A percentile compares a stretch with the other conserved stretches of the same genome.
Conservation (phyloP, 2,888 invertebrate genomes). For the Heliconius ismenius region DNA sequence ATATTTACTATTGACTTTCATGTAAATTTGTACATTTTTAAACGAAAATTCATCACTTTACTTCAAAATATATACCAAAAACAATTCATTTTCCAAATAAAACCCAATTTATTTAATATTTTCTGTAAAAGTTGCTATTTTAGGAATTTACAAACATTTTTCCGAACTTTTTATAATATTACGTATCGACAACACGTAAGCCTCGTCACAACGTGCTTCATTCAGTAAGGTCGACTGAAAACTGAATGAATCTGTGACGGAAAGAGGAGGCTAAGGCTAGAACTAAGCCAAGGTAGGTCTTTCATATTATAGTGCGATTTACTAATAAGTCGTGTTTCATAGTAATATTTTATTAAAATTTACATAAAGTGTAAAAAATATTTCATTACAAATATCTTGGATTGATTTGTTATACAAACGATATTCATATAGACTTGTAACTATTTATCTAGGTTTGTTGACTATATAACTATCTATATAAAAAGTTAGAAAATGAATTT, state of each 20-base stretch:
- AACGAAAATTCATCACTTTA: neutral
- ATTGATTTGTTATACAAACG: too few relatives aligned
- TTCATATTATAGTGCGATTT: too few relatives aligned
- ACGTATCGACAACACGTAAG: conserved; percentile 10
- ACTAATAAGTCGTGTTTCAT: too few relatives aligned
- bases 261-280: neutral
- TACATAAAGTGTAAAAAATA: too few relatives aligned
- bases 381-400: too few relatives aligned
- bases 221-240: conserved; percentile 5
- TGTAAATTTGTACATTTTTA: neutral
- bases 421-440: too few relatives aligned
- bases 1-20: conserved; percentile 4
- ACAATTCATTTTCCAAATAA: neutral
- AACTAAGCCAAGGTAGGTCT: too few relatives aligned
- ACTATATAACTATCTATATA: too few relatives aligned
- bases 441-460: too few relatives aligned
- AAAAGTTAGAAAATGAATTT: too few relatives aligned
- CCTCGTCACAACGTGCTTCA: conserved; percentile 6
- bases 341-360: too few relatives aligned
- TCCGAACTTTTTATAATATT: neutral
- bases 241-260: conserved; percentile 16
- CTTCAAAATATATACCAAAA: neutral
- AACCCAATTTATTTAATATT: neutral
- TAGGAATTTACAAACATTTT: neutral
- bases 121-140: neutral